phyloP scores from a whole-genome alignment of 1,140 invertebrate species.

The Drosophila orosa region DNA sequence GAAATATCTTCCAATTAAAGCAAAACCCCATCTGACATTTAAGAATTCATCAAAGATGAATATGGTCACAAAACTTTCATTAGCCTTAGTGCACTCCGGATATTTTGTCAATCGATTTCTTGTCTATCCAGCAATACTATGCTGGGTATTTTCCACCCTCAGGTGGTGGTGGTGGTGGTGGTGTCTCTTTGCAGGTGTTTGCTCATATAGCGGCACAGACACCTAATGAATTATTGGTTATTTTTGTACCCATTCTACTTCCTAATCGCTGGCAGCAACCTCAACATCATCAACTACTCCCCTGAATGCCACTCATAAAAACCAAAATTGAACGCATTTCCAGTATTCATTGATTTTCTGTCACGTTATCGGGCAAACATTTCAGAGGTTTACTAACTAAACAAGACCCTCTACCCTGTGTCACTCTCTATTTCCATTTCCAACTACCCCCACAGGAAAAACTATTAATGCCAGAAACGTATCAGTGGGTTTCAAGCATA shows the following conservation, averaged over 20 bases:
- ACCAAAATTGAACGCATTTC: constrained; percentile 51
- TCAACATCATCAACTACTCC: constrained; percentile 8
- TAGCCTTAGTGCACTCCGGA: constrained; percentile 4
- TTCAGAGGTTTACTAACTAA: constrained; percentile 51
- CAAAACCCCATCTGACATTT: neutral
- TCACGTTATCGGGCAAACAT: constrained; percentile 66
- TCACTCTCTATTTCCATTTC: neutral
- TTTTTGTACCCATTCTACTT: constrained; percentile 24
- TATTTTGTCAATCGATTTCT: constrained; percentile 30
- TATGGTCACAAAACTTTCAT: neutral
- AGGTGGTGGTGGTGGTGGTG: neutral
- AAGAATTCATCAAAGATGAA: neutral
- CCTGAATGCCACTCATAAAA: constrained; percentile 35
- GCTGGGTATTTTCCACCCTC: constrained; percentile 5
- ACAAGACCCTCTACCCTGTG: constrained; percentile 1
- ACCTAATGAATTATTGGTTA: constrained; percentile 52
- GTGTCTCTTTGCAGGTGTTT: constrained; percentile 40
- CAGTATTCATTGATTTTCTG: constrained; percentile 76
- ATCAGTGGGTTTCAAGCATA: constrained; percentile 52
- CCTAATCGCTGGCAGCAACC: constrained; percentile 15
- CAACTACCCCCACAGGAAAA: constrained; percentile 12
- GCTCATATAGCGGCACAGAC: constrained; percentile 23
- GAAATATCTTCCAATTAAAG: neutral
- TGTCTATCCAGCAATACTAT: neutral
- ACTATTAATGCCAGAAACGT: constrained; percentile 63